Percentiles rank a stretch among this genome's conserved stretches.
phyloP scores from a whole-genome alignment of 1,140 invertebrate species.

The Camponotus pennsylvanicus region DNA sequence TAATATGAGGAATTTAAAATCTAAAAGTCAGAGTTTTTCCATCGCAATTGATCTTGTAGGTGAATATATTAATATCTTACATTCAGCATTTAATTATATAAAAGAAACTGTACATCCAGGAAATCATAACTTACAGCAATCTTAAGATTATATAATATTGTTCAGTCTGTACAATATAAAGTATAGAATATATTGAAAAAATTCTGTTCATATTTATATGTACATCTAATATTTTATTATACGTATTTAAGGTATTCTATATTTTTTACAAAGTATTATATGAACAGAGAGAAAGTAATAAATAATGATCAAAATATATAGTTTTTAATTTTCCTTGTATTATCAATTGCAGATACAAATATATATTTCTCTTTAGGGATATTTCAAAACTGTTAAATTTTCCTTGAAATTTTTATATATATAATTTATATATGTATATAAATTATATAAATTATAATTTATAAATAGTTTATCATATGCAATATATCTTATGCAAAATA shows the following conservation, averaged over 20 bases:
- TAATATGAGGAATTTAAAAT: constrained; percentile 72
- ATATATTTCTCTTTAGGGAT: not conserved
- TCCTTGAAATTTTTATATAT: not conserved
- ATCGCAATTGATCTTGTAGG: constrained; percentile 78
- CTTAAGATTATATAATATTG: constrained; percentile 11
- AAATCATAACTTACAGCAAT: constrained; percentile 4
- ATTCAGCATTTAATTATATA: constrained; percentile 62
- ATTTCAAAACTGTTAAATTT: constrained; percentile 17
- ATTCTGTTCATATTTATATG: not conserved
- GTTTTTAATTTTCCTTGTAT: constrained; percentile 21
- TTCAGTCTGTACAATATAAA: constrained; percentile 6
- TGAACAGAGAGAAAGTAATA: constrained; percentile 21
- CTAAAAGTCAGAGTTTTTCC: constrained; percentile 75
- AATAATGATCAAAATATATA: constrained; percentile 10
- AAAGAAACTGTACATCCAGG: not conserved
- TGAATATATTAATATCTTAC: constrained; percentile 78
- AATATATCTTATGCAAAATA: not conserved
- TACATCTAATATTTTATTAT: constrained; percentile 1
- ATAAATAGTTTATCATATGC: not conserved
- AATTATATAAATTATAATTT: not conserved
- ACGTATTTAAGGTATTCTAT: not conserved
- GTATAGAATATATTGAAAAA: constrained; percentile 17
- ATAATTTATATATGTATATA: not conserved
- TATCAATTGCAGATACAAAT: constrained; percentile 16
- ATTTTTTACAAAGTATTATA: constrained; percentile 29